Base-by-base conservation (phyloP, 2,113 vertebrate genomes). In the Entelurus aequoreus region DNA sequence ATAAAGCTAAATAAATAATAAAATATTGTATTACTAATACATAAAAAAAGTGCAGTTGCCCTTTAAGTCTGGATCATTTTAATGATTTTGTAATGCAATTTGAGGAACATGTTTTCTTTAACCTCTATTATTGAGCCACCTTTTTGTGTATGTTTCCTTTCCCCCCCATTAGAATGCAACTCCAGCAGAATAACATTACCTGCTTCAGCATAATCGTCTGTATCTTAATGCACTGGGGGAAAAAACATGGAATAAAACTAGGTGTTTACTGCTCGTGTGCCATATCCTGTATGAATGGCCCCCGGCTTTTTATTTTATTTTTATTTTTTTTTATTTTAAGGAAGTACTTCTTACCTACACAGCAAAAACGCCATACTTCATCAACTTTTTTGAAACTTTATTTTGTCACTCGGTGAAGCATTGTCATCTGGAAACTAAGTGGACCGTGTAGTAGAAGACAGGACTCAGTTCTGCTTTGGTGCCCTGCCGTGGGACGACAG, bases 401-500 rank as follows among this genome's bases (percentile, higher is more conserved):
- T 83, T 83, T 77, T 79, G 66, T 77, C 79, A 82, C 69, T 67
- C 82, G 65, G 63, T 68, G 81, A 84, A 75, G 74, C 79, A 63
- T 86, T 85, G 80, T 87, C 84, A 87, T 89, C 81, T 85, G 62
- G 75, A 71, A 76, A 71, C 48, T 80, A 84, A 83, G 74, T 28
- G 68, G 77, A 72, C 83, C 81, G 63, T 88, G 77, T 68, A 83
- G 81, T 65, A 44, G 68, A 63, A 84, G 88, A 89, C 85, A 86
- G 74, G 76, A 66, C 75, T 86, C 84, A 78, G 86, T 86, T 88
- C 80, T 81, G 86, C 84, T 84, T 86, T 85, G 71, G 66, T 69
- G 84, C 73, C 68, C 71, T 65, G 75, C 84, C 77, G 60, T 58
- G 74, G 69, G 80, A 82, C 81, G 40, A 82, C 77, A 82, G 71